Evolutionary conservation across 1,140 invertebrate species (phyloP).

Genomic region (Pomacea maculata): DNA sequence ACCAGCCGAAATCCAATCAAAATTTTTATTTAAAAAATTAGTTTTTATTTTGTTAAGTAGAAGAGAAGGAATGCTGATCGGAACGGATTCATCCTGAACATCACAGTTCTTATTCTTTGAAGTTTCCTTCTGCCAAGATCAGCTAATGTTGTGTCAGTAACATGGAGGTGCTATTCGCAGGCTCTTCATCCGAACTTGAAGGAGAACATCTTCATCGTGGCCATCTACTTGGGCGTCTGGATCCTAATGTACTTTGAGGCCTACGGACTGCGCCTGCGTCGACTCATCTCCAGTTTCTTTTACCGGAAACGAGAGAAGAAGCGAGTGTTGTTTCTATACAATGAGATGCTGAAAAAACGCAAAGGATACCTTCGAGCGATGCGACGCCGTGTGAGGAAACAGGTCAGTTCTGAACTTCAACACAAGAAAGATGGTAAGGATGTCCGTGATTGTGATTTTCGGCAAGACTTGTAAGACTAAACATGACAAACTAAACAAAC

Average conservation of each 20-base stretch:
- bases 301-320: conserved; percentile 55
- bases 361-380: conserved; percentile 42
- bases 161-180: neutral
- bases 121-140: conserved; percentile 11
- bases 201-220: conserved; percentile 29
- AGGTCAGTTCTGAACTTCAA: conserved; percentile 7
- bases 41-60: no score
- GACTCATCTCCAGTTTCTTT: conserved; percentile 39
- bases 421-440: neutral
- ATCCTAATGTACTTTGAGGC: conserved; percentile 44
- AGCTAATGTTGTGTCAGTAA: neutral
- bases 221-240: conserved; percentile 33
- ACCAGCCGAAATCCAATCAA: no score
- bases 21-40: no score
- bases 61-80: no score
- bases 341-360: conserved; percentile 54
- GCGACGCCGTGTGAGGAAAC: conserved; percentile 40
- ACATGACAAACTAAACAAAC: neutral
- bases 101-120: no score
- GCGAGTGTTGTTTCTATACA: conserved; percentile 55
- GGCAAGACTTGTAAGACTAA: neutral
- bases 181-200: neutral
- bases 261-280: conserved; percentile 47
- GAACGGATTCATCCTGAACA: no score
- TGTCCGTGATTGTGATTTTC: neutral